Conservation (phyloP, 2,888 invertebrate species). For the Drosophila bunnanda region DNA sequence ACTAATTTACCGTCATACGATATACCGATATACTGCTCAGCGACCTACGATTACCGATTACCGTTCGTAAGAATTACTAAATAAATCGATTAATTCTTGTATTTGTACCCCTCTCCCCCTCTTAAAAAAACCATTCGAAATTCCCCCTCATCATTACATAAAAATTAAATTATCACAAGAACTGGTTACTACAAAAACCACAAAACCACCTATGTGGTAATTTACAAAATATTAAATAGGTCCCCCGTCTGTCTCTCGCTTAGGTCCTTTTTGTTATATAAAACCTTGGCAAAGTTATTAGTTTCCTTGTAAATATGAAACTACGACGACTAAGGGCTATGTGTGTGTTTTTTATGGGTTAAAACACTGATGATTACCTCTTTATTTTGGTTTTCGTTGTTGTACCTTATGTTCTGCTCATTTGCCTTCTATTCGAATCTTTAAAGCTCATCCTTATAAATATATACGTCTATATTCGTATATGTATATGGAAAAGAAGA, state of each 20-base stretch:
- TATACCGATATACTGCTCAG: neutral
- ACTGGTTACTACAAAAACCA: neutral
- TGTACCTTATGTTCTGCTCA: slow-evolving; percentile 37
- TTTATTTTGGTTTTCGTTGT: slow-evolving; percentile 12
- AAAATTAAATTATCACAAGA: slow-evolving; percentile 9
- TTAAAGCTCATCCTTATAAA: slow-evolving; percentile 25
- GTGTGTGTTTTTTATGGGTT: slow-evolving; percentile 14
- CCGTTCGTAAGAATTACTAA: slow-evolving; percentile 18
- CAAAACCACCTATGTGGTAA: neutral
- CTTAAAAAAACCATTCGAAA: neutral
- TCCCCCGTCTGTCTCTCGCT: neutral
- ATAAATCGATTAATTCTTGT: slow-evolving; percentile 11
- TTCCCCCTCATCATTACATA: neutral
- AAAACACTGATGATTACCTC: slow-evolving; percentile 5
- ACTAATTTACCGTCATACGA: too few relatives aligned
- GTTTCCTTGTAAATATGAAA: slow-evolving; percentile 25
- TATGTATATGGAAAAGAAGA: slow-evolving; percentile 9
- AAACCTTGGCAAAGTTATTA: slow-evolving; percentile 6
- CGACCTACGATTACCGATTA: slow-evolving; percentile 14
- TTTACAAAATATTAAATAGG: neutral
- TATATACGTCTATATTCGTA: neutral
- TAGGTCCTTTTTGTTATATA: neutral
- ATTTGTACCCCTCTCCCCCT: neutral
- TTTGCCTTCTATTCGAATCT: slow-evolving; percentile 25
- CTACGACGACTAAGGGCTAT: slow-evolving; percentile 9